Conservation (phyloP, 2,113 vertebrate species). For the Marmota flaviventris region DNA sequence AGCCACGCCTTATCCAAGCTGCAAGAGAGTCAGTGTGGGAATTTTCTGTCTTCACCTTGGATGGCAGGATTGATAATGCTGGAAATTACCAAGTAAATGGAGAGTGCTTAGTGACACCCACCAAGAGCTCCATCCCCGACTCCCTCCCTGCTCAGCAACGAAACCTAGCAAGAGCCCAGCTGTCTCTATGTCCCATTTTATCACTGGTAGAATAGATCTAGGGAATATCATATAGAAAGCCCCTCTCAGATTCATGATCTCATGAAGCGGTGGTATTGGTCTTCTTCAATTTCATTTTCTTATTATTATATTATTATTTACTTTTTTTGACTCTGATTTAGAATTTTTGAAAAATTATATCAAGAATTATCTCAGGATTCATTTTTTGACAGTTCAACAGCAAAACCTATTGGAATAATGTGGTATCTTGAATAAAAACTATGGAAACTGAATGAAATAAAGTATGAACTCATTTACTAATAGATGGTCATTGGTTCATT, state of each 20-base stretch:
- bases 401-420: not conserved
- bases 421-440: not conserved
- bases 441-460: not conserved
- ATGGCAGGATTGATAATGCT: not conserved
- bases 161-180: too few relatives aligned
- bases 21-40: too few relatives aligned
- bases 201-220: not conserved
- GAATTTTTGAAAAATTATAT: not conserved
- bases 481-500: not conserved
- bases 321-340: not conserved
- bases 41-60: not conserved
- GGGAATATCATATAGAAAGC: not conserved
- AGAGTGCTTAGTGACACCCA: not conserved
- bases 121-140: fast-evolving
- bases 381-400: not conserved
- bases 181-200: fast-evolving
- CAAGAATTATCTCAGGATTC: not conserved
- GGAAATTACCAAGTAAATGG: not conserved
- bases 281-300: not conserved
- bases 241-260: not conserved
- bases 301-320: too few relatives aligned
- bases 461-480: not conserved
- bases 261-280: not conserved
- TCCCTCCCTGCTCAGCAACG: not conserved
- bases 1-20: not conserved